phyloP scores from a whole-genome alignment of 2,113 vertebrate genomes.

The Saccopteryx bilineata region DNA sequence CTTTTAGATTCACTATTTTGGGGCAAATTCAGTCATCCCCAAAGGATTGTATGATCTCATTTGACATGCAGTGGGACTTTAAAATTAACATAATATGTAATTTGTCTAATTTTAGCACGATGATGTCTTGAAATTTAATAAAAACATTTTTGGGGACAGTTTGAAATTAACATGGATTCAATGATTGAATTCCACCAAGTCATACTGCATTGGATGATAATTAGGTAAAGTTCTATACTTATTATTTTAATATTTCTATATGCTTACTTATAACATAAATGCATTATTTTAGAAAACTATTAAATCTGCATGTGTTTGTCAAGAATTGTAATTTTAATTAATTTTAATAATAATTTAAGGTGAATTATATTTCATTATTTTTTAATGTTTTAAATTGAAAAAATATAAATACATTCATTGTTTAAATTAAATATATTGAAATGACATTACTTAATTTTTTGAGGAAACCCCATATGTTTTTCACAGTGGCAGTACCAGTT shows the following conservation, averaged over 20 bases:
- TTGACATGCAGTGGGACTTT: constrained; percentile 34
- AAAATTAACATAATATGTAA: constrained; percentile 67
- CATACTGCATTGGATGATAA: background rate
- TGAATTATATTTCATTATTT: background rate
- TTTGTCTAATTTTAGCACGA: constrained; percentile 77
- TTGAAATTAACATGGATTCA: constrained; percentile 56
- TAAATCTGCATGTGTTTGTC: background rate
- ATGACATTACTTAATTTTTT: background rate
- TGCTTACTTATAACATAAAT: background rate
- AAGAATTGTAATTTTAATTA: background rate
- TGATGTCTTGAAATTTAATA: constrained; percentile 62
- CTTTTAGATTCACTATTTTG: constrained; percentile 66
- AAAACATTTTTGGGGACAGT: constrained; percentile 48
- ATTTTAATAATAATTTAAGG: background rate
- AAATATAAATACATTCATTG: background rate
- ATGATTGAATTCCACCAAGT: constrained; percentile 10
- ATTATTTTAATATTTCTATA: background rate
- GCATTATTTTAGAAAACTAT: background rate
- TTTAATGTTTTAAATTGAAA: background rate
- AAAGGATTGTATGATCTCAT: constrained; percentile 73
- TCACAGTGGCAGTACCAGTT: background rate
- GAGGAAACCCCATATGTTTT: background rate
- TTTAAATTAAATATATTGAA: background rate
- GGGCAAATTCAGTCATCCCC: constrained; percentile 67
- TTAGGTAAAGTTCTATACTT: background rate